Evolutionary conservation across 2,113 vertebrate species (phyloP).

Genomic region (Carassius auratus): DNA sequence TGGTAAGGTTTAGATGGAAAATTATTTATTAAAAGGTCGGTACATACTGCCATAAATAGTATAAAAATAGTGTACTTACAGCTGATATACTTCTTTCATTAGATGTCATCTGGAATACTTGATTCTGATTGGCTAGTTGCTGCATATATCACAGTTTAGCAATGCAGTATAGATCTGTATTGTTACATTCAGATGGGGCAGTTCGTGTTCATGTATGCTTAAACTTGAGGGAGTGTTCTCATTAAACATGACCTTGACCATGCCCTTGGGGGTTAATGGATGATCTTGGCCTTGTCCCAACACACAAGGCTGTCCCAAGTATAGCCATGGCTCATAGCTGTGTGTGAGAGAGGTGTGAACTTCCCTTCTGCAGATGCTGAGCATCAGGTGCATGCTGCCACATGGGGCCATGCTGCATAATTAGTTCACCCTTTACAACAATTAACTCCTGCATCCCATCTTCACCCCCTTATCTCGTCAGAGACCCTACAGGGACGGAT

Average conservation of each 20-base stretch:
- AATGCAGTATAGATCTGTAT: slow-evolving; percentile 22
- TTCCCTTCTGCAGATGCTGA: slow-evolving; percentile 50
- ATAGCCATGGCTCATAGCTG: slow-evolving; percentile 33
- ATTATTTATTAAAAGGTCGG: background rate
- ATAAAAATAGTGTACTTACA: background rate
- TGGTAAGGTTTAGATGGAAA: slow-evolving; percentile 72
- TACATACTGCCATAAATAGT: background rate
- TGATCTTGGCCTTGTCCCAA: slow-evolving; percentile 46
- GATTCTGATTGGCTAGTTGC: background rate
- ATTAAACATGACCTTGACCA: slow-evolving; percentile 48
- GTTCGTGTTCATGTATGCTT: background rate
- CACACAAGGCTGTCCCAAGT: background rate
- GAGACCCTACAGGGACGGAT: background rate
- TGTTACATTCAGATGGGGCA: background rate
- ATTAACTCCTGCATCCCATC: slow-evolving; percentile 48
- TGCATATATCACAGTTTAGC: slow-evolving; percentile 5
- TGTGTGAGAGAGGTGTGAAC: slow-evolving; percentile 46
- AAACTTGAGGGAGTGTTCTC: slow-evolving; percentile 41
- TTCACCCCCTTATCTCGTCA: slow-evolving; percentile 15
- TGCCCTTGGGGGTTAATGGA: slow-evolving; percentile 42
- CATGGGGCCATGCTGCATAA: slow-evolving; percentile 46
- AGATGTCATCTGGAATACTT: background rate
- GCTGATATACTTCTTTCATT: background rate
- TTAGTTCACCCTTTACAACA: slow-evolving; percentile 54
- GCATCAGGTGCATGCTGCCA: slow-evolving; percentile 45